Base-by-base conservation (phyloP, 2,797 vertebrate species). In the Australoheros facetus region DNA sequence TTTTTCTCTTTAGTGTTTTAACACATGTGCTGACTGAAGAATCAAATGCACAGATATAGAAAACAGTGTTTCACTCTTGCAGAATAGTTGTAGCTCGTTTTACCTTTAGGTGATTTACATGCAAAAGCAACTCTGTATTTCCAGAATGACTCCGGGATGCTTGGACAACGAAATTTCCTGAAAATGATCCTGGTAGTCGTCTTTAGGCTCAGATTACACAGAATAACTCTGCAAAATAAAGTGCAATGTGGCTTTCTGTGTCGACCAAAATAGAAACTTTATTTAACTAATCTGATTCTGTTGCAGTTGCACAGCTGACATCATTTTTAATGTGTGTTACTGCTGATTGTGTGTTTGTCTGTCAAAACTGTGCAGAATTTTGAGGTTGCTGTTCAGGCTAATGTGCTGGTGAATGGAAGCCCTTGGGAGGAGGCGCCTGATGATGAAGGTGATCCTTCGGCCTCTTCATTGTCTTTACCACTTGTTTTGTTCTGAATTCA, bases 321-420 rank as follows among this genome's bases (percentile, higher is more conserved):
- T 4, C 23, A 28, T 66, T 23, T 64, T 28, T 48, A 28, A 42
- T 19, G 39, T 48, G 62, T 11, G 9, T 66, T 66, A 16, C 62
- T 42, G 7, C 62, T 66, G 9, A 66, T 48, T 48, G 42, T 28
- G 42, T 51, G 23, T 19, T 51, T 51, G 26, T 48, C 23, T 51
- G 26, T 48, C 23, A 21, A 48, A 45, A 30, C n/a, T 87, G 34
- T 93, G 79, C 92, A 99, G 98, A 96, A 95, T 88, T 99, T 99
- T 73, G 96, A 98, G 79, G 89, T 91, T 0, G 95, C 95, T 0
- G 94, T 99, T 53, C 95, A 95, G 54, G 96, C 96, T 58, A 99
- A 98, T 2, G 80, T 99, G 28, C 89, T 95, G 88, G 91, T 99
- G 72, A 95, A 96, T 1, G 97, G 97, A 16, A 91, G 92, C 58